Base-by-base conservation (phyloP, 2,113 vertebrate species). In the Sebastes schlegelii region DNA sequence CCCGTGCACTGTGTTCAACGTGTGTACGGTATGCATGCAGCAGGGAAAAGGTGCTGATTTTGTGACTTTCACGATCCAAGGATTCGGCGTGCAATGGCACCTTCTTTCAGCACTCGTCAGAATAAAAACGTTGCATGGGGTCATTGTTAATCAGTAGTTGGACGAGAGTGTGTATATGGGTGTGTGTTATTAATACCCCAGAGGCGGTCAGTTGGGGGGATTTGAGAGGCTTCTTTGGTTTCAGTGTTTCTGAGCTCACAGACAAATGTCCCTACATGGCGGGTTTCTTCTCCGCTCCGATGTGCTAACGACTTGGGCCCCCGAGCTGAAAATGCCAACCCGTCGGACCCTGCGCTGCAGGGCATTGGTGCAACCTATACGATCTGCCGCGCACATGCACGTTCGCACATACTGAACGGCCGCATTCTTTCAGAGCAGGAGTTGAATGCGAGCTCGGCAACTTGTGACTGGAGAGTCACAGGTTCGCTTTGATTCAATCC, bases 241-340 rank as follows among this genome's bases (percentile, higher is more conserved):
- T 94, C 92, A 94, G 88, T 84, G 89, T 93, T 94, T 94, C 89
- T 89, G 75, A 90, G 89, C 91, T 90, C 92, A 88, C 86, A 92
- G 86, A 92, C 86, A 92, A 94, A 93, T 92, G 74, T 93, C 93
- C 93, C 71, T 95, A 94, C 80, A 95, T 91, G 93, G 94, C 45
- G n/a, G 61, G 71, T 90, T 86, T 91, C 87, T 87, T 88, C 90
- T 86, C 84, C 73, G 43, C 77, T 74, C 63, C 64, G 45, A 91
- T 19, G 89, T 89, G 89, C 78, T 87, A 89, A 91, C 64, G 77
- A 87, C 90, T 75, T 87, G 88, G 79, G 57, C 57, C 86, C 61
- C 48, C 51, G 13, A 21, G 51, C 14, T 69, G 34, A 76, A 85
- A 81, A 88, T 82, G 76, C 78, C 87, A 75, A 43, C 64, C 82